Percentiles rank a stretch among this genome's conserved stretches.
These are phyloP conservation scores for Alloscopus bannaensis DNA, from an alignment of 2,888 invertebrate genomes.

Conservation along the genomic window DNA sequence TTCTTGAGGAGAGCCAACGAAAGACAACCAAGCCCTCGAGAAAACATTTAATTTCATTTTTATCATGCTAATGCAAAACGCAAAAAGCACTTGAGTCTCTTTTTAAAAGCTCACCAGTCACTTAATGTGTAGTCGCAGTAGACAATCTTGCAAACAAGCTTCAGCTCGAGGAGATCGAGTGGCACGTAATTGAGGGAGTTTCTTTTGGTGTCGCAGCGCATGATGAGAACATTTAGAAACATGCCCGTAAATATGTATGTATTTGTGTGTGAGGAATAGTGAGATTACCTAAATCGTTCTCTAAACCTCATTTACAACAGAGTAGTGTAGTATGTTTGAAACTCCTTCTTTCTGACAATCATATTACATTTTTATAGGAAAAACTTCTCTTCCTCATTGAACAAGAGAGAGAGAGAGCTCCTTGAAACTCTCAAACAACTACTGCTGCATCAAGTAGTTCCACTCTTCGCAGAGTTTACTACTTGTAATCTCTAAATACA, in stretches of 20 bases:
- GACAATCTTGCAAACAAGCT: constrained; percentile 34
- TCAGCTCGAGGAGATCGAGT: constrained; percentile 21
- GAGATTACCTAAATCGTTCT: constrained; percentile 10
- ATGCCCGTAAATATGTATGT: neutral
- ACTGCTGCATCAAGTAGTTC: neutral
- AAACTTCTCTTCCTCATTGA: neutral
- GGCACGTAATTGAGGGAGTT: constrained; percentile 21
- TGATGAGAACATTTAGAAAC: constrained; percentile 17
- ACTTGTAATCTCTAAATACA: constrained; percentile 13
- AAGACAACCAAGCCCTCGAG: constrained; percentile 29
- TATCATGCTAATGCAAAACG: constrained; percentile 21
- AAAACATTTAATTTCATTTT: constrained; percentile 22
- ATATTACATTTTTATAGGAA: neutral
- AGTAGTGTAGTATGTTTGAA: neutral
- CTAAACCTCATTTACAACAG: neutral
- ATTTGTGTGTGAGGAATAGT: neutral
- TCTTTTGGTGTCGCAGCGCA: constrained; percentile 7
- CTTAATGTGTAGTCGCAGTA: constrained; percentile 19
- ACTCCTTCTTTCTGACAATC: neutral
- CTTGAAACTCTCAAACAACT: neutral
- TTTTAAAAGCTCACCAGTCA: constrained; percentile 22
- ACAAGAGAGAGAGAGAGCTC: neutral
- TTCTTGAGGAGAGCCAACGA: constrained; percentile 2
- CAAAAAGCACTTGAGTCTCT: constrained; percentile 30
- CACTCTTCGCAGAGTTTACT: neutral